Base-by-base conservation (phyloP, 1,140 invertebrate species). In the Cotesia glomerata region DNA sequence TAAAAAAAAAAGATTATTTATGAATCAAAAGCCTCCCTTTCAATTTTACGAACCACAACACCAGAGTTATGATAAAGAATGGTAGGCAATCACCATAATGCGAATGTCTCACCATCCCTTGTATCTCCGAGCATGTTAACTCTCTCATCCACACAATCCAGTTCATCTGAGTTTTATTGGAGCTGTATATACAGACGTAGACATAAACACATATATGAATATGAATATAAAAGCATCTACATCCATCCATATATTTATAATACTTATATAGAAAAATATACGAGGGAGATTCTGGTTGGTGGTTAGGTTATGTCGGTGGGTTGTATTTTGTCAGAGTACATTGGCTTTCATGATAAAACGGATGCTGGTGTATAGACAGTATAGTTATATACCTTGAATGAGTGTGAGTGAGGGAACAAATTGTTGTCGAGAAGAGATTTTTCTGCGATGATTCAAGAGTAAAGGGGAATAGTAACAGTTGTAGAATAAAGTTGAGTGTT, bases 271-370 rank as follows among this genome's bases (percentile, higher is more conserved):
- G 39, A 45, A 45, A 45, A 45, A 45, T 45, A 45, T 45, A 45
- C 11, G 54, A 65, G 32, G 16, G 62, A 45, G 62, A 58, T 18
- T 32, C 16, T 14, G 8, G 58, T 9, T 34, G 26, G 70, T 64
- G 49, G 63, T 72, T 45, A 45, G 39, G 39, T 45, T 7, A 45
- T 5, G 36, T 39, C 36, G 39, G 39, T 45, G 39, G 52, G 63
- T 65, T 64, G 51, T 72, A 72, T 72, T 72, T 72, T 66, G 49
- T 59, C 39, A 36, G 64, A 56, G 51, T 66, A 72, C 70, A 72
- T 72, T 72, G 70, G 70, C 70, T 72, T 72, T 72, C 70, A 72
- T 72, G 39, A 45, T 45, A 45, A 51, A 65, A 39, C 54, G 65
- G 32, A 73, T 67, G 59, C 36, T 59, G 39, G 39, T 45, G 39